Evolutionary conservation across 1,140 invertebrate species (phyloP).

Genomic region (Neodiprion pinetum): DNA sequence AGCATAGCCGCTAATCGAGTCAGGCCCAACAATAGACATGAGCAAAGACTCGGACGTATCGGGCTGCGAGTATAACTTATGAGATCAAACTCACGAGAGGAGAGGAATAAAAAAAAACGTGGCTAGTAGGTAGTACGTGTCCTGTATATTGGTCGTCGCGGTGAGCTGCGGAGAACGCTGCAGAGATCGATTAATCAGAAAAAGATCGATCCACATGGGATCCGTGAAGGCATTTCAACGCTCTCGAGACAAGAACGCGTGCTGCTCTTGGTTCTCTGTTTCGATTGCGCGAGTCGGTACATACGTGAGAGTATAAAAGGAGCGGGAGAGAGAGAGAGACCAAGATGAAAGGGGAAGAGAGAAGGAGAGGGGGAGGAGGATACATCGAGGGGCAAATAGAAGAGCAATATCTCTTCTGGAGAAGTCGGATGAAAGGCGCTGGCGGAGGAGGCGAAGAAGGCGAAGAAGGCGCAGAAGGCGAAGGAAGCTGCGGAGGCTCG

Average conservation of each 20-base stretch:
- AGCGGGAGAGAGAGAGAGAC: background rate
- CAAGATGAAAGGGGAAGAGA: slow-evolving; percentile 6
- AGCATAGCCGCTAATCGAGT: no score
- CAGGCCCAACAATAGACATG: no score
- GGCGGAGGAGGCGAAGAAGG: slow-evolving; percentile 18
- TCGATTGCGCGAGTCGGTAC: background rate
- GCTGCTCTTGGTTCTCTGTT: background rate
- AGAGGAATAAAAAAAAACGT: no score
- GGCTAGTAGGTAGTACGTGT: no score
- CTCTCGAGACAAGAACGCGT: background rate
- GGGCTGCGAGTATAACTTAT: no score
- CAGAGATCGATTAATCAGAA: slow-evolving; percentile 3
- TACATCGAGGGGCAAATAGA: background rate
- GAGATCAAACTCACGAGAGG: no score
- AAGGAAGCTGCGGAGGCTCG: slow-evolving; percentile 16
- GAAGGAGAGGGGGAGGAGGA: slow-evolving; percentile 15
- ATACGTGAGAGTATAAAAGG: background rate
- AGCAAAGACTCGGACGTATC: no score
- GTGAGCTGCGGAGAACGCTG: background rate
- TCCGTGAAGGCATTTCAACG: slow-evolving; percentile 2
- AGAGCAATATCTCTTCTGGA: background rate
- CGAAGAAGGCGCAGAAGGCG: slow-evolving; percentile 13
- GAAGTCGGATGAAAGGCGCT: background rate
- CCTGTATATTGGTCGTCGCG: no score
- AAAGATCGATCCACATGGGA: background rate